Evolutionary conservation across 2,797 vertebrate genomes (phyloP), one percentile per base, ranked within the genome.

Genomic region (Streptopelia turtur): DNA sequence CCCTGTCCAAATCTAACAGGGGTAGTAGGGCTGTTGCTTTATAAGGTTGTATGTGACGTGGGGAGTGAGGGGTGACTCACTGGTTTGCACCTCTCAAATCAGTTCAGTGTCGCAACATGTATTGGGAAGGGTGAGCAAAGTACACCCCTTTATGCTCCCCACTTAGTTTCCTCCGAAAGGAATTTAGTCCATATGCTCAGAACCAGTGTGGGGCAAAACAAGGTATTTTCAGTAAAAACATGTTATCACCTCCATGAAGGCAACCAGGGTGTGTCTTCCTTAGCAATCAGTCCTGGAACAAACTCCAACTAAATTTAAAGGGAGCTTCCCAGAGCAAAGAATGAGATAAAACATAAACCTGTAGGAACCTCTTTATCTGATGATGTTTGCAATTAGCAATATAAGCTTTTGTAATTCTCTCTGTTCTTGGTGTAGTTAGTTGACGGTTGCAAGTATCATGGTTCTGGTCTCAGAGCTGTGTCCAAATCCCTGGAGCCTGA

Each of bases 401-500:
- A 53, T 61, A 64, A 93, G 24, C 2, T 85, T 90, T 55, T 78
- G 37, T 71, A 89, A 93, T 87, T 87, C 53, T 74, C 64, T 65
- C 31, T 1, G 0, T 81, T 91, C 89, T 71, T 77, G 57, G 33
- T 93, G 61, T 69, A 85, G 71, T 81, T 87, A 91, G 81, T 37
- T 50, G 68, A 60, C 66, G 75, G n/a, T 60, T 64, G 39, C 61
- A 78, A 85, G 78, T 84, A n/a, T 77, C 56, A 70, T 2, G 2
- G 47, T 35, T 53, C 83, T 91, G n/a, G 22, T 90, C 87, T 31
- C 77, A 90, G 80, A 80, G 60, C 31, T 89, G 74, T 55, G 11
- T 94, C 77, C 91, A 95, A 90, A 94, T 74, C 90, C 53, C 75
- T 50, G 77, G 78, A 81, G 84, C 76, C 74, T 83, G 59, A 92